Evolutionary conservation across 2,113 vertebrate genomes (phyloP), one percentile per base, ranked within the genome.

Genomic region (Crotalus tigris): DNA sequence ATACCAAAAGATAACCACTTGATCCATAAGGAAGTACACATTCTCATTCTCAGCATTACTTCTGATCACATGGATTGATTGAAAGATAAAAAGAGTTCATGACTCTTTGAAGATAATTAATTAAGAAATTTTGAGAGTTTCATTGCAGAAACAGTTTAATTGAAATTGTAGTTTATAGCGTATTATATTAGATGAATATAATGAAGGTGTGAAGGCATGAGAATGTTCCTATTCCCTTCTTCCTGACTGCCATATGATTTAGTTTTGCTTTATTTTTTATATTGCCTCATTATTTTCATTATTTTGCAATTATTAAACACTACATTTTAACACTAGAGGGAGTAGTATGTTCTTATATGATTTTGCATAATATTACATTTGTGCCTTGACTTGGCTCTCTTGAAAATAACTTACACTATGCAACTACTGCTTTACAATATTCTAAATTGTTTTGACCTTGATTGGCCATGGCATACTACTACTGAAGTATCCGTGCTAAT

Each of bases 291-390:
- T 24, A 9, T 51, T 94, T 59, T 90, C 54, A 0, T 0, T 58
- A 9, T 46, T 86, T 91, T 9, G 59, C 29, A 49, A 91, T n/a
- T 87, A 59, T 59, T 87, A 24, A 55, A 15, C 91, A 90, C 59
- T 91, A 90, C 92, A 92, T 58, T 94, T 94, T 96, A 95, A 92
- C 96, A 94, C 94, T 93, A 96, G 96, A 95, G 96, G 95, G 96
- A 96, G 95, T 95, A 95, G 0, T 61, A 87, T 92, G 86, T 95
- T 95, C 92, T 91, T 92, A 9, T 24, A 12, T 11, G 1, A 85
- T 26, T 0, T 1, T 94, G 89, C 54, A 24, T 94, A 90, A 92
- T 91, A 54, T 93, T 81, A 49, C 13, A 7, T 58, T 55, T 91
- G 44, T 49, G 17, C 49, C 58, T 39, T 19, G 90, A 0, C 17